Percentiles rank a stretch among this genome's conserved stretches.
phyloP scores from a whole-genome alignment of 2,113 vertebrate genomes.

The Pelvicachromis taeniatus region DNA sequence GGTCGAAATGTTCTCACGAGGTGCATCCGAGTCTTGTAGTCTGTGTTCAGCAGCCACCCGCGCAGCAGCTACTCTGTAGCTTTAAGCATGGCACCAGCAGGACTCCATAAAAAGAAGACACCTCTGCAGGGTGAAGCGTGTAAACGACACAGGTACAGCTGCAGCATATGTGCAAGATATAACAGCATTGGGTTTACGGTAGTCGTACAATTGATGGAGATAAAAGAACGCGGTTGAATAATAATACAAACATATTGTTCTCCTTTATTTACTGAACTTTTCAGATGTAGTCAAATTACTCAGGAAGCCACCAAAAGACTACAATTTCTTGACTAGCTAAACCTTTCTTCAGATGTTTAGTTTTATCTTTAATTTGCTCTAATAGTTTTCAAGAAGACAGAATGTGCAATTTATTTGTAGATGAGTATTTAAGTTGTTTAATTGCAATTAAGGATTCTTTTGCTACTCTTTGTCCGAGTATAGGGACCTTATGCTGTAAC shows the following conservation, averaged over 20 bases:
- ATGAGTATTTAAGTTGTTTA: background rate
- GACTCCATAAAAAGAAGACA: constrained; percentile 23
- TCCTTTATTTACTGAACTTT: background rate
- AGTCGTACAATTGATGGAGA: background rate
- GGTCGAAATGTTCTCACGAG: background rate
- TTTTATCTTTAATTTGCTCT: background rate
- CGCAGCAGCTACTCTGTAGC: background rate
- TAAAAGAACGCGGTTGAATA: background rate
- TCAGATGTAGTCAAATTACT: background rate
- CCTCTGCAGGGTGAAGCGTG: background rate
- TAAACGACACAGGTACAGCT: background rate
- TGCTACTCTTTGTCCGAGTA: background rate
- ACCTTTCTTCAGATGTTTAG: too few relatives aligned
- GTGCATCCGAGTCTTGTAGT: background rate
- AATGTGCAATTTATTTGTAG: background rate
- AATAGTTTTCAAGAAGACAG: background rate
- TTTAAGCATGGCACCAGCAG: constrained; percentile 3
- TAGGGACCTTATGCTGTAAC: background rate
- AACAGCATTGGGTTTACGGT: background rate
- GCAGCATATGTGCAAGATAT: background rate
- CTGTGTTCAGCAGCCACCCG: background rate
- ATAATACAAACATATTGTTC: background rate
- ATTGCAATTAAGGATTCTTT: background rate
- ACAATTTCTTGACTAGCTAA: background rate
- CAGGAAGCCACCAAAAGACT: fast-evolving